phyloP scores from a whole-genome alignment of 2,113 vertebrate species.

The Hypanus sabinus region DNA sequence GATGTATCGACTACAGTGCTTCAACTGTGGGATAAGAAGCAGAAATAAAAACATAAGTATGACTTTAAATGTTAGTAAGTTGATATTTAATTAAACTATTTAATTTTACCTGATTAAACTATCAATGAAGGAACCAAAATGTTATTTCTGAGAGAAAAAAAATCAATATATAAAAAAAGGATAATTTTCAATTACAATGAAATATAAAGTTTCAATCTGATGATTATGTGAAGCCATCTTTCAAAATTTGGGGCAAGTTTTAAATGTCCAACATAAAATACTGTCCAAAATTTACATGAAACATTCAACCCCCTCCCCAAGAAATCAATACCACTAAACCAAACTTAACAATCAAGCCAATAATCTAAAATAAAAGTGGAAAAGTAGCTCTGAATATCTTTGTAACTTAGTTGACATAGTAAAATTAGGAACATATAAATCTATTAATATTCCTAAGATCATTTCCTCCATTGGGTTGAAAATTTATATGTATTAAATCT shows the following conservation, averaged over 20 bases:
- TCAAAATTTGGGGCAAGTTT: neutral
- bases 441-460: neutral
- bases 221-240: neutral
- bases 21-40: constrained; percentile 63
- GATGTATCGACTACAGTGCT: constrained; percentile 98
- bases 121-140: neutral
- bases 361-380: neutral
- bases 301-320: neutral
- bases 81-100: neutral
- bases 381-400: neutral
- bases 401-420: too few relatives aligned
- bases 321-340: neutral
- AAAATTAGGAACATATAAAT: neutral
- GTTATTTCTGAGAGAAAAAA: neutral
- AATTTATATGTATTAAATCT: neutral
- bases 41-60: constrained; percentile 37
- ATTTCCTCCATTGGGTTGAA: neutral
- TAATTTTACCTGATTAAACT: neutral
- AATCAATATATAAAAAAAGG: neutral
- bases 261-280: neutral
- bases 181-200: neutral
- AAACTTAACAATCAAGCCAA: neutral
- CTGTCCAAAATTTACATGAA: neutral
- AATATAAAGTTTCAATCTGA: neutral
- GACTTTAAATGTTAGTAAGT: neutral